A percentile compares a stretch with the other conserved stretches of the same genome.
Conservation (phyloP, 1,140 invertebrate genomes). For the Trichoplusia ni region DNA sequence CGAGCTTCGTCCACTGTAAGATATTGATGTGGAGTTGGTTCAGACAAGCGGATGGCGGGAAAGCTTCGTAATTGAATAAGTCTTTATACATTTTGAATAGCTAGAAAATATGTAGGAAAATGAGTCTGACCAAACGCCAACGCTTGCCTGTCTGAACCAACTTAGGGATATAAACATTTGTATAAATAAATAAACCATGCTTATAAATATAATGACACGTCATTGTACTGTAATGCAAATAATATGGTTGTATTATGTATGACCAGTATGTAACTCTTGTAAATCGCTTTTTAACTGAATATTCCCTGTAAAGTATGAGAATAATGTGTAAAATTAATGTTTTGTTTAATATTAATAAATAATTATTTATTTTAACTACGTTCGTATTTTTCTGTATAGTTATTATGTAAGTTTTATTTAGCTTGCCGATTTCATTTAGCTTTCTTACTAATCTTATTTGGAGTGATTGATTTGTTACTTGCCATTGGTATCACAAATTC, state of each 20-base stretch:
- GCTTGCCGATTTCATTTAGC: conserved; percentile 38
- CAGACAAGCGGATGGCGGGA: background rate
- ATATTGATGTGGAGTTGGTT: background rate
- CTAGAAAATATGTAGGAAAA: background rate
- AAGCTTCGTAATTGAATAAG: background rate
- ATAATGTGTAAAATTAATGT: conserved; percentile 33
- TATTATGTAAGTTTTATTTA: conserved; percentile 30
- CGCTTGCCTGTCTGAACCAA: conserved; percentile 2
- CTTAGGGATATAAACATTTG: background rate
- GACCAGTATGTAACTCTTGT: conserved; percentile 21
- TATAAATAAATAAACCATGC: background rate
- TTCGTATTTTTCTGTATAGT: conserved; percentile 39
- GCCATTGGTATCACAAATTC: conserved; percentile 51
- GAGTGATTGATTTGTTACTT: conserved; percentile 34
- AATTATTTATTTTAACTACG: conserved; percentile 38
- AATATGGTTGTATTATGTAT: conserved; percentile 14
- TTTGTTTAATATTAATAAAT: conserved; percentile 32
- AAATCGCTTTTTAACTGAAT: conserved; percentile 31
- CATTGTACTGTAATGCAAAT: conserved; percentile 1
- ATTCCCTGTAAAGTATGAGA: conserved; percentile 23
- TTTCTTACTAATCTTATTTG: conserved; percentile 23
- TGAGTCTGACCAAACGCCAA: conserved; percentile 3
- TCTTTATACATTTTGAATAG: conserved; percentile 8
- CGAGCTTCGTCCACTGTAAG: background rate
- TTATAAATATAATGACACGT: background rate